These are phyloP conservation scores for Tamandua tetradactyla DNA, from an alignment of 2,797 vertebrate species.

Conservation along the genomic window DNA sequence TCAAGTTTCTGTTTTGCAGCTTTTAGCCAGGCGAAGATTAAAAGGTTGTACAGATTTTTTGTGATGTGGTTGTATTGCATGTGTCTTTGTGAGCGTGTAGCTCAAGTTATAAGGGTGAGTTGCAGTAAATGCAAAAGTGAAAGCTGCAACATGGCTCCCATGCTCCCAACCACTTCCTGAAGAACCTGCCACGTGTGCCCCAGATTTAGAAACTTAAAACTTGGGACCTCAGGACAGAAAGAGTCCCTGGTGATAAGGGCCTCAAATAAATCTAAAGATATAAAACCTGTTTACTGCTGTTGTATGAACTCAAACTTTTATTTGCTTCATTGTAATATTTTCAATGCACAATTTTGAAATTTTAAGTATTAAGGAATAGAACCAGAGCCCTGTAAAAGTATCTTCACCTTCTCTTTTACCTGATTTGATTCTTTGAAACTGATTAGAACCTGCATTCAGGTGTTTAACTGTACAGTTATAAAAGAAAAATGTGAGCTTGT, in stretches of 20 bases:
- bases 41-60: conserved; percentile 9
- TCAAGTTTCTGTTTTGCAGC: not conserved
- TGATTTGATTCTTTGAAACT: conserved; percentile 53
- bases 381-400: conserved; percentile 9
- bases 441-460: conserved; percentile 40
- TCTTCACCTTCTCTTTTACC: conserved; percentile 2
- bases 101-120: conserved; percentile 34
- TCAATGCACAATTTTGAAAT: not conserved
- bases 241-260: not conserved
- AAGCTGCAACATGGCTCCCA: conserved; percentile 53
- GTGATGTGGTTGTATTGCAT: not conserved
- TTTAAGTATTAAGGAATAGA: not conserved
- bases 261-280: not conserved
- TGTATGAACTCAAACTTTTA: not conserved
- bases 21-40: conserved; percentile 14
- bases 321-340: conserved; percentile 37
- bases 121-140: conserved; percentile 72
- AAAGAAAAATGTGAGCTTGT: conserved; percentile 65
- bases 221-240: not conserved
- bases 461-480: conserved; percentile 64
- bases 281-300: not conserved
- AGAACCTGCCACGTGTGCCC: conserved; percentile 33
- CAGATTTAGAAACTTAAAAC: conserved; percentile 43
- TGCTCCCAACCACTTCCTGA: conserved; percentile 65
- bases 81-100: not conserved